A percentile compares a stretch with the other conserved stretches of the same genome.
Conservation (phyloP, 2,888 invertebrate species). For the Melanophora roralis region DNA sequence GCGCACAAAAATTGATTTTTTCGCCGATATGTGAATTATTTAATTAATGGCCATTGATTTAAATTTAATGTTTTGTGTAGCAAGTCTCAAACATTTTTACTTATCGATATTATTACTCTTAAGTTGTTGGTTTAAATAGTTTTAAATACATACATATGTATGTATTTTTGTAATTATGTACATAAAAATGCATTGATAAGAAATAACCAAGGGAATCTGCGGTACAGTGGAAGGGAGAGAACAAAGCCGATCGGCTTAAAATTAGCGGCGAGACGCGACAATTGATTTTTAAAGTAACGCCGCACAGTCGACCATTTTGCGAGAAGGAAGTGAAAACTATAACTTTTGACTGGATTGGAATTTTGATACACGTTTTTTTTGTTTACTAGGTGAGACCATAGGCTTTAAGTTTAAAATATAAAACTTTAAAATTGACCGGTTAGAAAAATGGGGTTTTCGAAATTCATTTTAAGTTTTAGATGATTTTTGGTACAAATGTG, state of each 20-base stretch:
- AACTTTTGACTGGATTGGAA: too few species aligned
- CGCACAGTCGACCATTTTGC: too few species aligned
- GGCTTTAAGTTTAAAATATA: too few species aligned
- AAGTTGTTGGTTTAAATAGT: conserved; percentile 8
- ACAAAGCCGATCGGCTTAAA: neutral
- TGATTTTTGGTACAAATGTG: too few species aligned
- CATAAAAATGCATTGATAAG: conserved; percentile 29
- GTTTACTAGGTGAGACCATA: too few species aligned
- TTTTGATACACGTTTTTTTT: neutral
- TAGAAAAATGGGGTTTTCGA: neutral
- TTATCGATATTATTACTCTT: neutral
- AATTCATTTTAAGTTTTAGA: neutral
- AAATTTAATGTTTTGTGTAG: neutral
- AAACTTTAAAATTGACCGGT: too few species aligned
- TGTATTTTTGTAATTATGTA: too few species aligned
- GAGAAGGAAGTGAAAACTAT: too few species aligned
- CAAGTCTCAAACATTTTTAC: neutral
- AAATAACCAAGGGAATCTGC: too few species aligned
- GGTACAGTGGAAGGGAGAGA: neutral
- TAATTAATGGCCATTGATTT: neutral
- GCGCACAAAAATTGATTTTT: conserved; percentile 53
- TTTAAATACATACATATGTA: too few species aligned
- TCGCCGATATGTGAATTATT: conserved; percentile 26
- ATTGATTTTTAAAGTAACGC: too few species aligned
- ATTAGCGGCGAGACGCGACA: too few species aligned